These are phyloP conservation scores for Sylvilagus floridanus DNA, from an alignment of 2,797 vertebrate species.

Conservation along the genomic window DNA sequence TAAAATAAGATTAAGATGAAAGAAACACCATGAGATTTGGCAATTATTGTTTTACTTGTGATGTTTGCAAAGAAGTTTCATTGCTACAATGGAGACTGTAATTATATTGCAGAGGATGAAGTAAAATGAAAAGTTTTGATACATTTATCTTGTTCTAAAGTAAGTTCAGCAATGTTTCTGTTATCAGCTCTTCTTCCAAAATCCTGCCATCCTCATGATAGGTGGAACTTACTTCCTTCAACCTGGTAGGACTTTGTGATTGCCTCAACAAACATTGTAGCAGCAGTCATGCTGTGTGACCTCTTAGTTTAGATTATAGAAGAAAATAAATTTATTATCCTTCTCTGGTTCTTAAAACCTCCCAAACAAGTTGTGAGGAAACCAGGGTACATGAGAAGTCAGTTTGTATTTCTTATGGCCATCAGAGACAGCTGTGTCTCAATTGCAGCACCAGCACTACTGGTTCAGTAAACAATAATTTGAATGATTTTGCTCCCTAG, in stretches of 20 bases:
- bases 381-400: background rate
- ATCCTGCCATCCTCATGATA: background rate
- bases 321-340: background rate
- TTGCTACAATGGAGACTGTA: background rate
- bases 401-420: background rate
- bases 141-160: background rate
- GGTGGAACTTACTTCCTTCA: background rate
- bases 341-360: background rate
- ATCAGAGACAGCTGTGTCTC: background rate
- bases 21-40: background rate
- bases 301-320: background rate
- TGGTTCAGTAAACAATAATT: background rate
- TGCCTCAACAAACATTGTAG: background rate
- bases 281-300: background rate
- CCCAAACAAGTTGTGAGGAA: background rate
- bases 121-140: background rate
- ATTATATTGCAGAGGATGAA: background rate
- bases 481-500: background rate
- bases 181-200: background rate
- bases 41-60: background rate
- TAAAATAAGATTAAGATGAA: constrained; percentile 9
- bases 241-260: background rate
- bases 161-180: background rate
- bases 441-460: background rate
- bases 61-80: background rate